These are phyloP conservation scores for Scolopax rusticola DNA, from an alignment of 2,797 vertebrate species.

Conservation along the genomic window DNA sequence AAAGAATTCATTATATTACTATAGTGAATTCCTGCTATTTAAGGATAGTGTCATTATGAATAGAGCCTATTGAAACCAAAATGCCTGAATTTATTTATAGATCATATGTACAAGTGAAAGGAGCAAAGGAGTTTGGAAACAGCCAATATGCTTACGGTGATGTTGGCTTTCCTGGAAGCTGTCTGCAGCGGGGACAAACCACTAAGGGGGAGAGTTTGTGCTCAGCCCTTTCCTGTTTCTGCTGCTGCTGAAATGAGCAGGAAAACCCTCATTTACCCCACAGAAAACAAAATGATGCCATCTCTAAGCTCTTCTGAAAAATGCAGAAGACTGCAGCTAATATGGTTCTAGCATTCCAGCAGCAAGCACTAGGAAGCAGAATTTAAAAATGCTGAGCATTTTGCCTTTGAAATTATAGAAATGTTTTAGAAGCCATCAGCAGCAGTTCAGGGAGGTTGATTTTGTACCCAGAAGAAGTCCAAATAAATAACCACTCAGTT, in stretches of 20 bases:
- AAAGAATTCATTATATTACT: conserved; percentile 59
- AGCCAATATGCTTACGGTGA: background rate
- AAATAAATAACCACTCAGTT: background rate
- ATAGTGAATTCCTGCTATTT: conserved; percentile 34
- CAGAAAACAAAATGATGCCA: background rate
- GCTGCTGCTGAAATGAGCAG: background rate
- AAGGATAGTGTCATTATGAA: conserved; percentile 49
- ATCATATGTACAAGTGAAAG: conserved; percentile 8
- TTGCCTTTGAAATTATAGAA: background rate
- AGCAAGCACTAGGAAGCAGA: background rate
- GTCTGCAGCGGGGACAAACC: background rate
- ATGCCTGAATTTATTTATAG: conserved; percentile 54
- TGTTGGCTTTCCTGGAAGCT: background rate
- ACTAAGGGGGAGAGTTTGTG: background rate
- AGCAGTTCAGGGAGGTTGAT: background rate
- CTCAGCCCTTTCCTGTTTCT: background rate
- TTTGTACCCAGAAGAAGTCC: background rate
- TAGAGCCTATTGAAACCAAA: conserved; percentile 50
- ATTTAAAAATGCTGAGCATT: background rate
- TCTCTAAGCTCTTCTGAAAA: background rate
- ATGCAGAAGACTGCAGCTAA: background rate
- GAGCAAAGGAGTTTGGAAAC: background rate
- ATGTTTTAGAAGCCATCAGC: background rate
- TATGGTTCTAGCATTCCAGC: background rate
- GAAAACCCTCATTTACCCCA: background rate